Base-by-base conservation (phyloP, 1,140 invertebrate species). In the Hypothenemus hampei region DNA sequence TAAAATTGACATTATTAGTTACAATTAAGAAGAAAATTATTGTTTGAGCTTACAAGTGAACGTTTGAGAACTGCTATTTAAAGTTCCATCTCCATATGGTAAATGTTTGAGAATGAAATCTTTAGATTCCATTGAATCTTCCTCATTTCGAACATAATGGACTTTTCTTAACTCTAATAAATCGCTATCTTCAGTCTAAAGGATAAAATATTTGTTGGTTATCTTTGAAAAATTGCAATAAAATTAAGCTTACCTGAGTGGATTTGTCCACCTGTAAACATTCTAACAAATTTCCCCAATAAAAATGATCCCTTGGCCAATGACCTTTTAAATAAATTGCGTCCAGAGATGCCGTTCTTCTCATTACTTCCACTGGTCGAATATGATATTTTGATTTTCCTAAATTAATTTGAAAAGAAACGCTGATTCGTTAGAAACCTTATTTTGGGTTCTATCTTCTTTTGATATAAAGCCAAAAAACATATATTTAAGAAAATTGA, bases 241-340 rank as follows among this genome's bases (percentile, higher is more conserved):
- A 37, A 37, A 8, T 10, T 37, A 5, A 6, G 29, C 15, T 60
- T 75, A 86, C 85, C 79, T 87, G 85, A 62, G 85, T 88, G 39
- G 85, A 80, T 75, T 87, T 87, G 69, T 89, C 83, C 29, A 88
- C 78, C 71, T 85, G 78, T 53, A 87, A 72, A 52, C 78, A 74
- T 53, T 78, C 81, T n/a, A n/a, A n/a, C 62, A 78, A 77, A 69
- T 84, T 81, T 10, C 43, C 45, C 55, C 81, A 77, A 61, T 77
- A 79, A 63, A 82, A 81, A 57, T 77, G 78, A 63, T 87, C 85
- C 61, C 82, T 78, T 39, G 84, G 83, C 83, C 83, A 87, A 61
- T 86, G 84, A 62, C 83, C 84, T 67, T 83, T 82, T 47, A 87
- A 75, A 69, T 87, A 86, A 57, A 89, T 81, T 13, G 85, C 84